Evolutionary conservation across 1,140 invertebrate species (phyloP).

Genomic region (Hyphantria cunea): DNA sequence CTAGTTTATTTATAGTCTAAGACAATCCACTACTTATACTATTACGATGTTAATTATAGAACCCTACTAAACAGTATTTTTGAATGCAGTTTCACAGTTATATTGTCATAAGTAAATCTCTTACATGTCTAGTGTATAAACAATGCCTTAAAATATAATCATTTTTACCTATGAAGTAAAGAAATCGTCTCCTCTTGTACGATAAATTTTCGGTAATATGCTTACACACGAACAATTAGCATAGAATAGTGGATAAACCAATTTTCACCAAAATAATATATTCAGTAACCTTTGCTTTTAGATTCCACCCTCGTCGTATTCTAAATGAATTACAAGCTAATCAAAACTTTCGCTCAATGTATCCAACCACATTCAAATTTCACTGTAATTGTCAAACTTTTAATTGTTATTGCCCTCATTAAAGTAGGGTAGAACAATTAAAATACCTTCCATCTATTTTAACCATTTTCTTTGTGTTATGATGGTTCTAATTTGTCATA

Average conservation of each 20-base stretch:
- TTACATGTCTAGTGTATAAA: no score
- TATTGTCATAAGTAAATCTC: no score
- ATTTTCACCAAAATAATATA: neutral
- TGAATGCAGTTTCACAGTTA: no score
- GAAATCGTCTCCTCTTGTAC: no score
- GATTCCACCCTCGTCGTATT: conserved; percentile 9
- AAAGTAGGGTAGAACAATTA: conserved; percentile 16
- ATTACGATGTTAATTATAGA: no score
- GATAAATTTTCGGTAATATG: no score
- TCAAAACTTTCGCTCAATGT: conserved; percentile 25
- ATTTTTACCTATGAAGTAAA: no score
- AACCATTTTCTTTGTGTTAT: neutral
- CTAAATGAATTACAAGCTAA: conserved; percentile 27
- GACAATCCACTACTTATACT: no score
- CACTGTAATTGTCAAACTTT: conserved; percentile 23
- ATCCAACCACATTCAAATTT: conserved; percentile 25
- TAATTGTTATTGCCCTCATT: conserved; percentile 25
- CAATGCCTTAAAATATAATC: no score
- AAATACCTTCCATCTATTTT: neutral
- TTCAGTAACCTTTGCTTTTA: neutral
- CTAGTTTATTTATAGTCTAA: no score
- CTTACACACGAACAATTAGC: neutral
- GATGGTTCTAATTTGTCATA: neutral
- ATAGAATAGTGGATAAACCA: neutral
- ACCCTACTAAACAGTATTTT: no score